phyloP scores from a whole-genome alignment of 2,113 vertebrate species.

The Engraulis encrasicolus region DNA sequence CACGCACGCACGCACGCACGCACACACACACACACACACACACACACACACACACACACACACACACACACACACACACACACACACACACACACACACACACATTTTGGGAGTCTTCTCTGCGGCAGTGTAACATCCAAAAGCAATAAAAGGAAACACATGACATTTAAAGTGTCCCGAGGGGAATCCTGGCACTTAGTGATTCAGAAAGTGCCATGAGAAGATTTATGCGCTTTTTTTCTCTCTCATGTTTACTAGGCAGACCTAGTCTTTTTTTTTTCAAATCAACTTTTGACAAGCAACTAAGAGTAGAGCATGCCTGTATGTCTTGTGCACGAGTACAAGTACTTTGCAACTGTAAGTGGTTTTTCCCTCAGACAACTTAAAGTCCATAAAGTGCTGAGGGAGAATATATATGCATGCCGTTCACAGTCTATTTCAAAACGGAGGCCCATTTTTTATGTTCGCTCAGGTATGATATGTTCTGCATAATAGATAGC shows the following conservation, averaged over 20 bases:
- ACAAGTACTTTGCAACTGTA: slow-evolving; percentile 14
- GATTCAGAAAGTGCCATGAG: background rate
- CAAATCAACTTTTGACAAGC: background rate
- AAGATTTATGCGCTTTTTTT: slow-evolving; percentile 6
- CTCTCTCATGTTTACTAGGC: background rate
- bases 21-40: too few species aligned
- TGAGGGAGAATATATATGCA: background rate
- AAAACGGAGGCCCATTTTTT: background rate
- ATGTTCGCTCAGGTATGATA: slow-evolving; percentile 15
- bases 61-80: too few species aligned
- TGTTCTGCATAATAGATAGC: slow-evolving; percentile 7
- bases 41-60: too few species aligned
- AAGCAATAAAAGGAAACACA: background rate
- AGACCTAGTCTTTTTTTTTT: slow-evolving; percentile 9
- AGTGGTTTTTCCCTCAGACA: background rate
- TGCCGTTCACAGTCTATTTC: background rate
- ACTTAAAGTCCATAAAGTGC: background rate
- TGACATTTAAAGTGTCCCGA: background rate
- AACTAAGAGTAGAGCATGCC: background rate
- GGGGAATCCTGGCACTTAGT: background rate
- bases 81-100: too few species aligned
- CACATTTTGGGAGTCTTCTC: background rate
- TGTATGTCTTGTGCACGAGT: background rate
- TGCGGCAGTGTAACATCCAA: background rate
- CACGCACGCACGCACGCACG: too few species aligned